phyloP scores from a whole-genome alignment of 1,140 invertebrate genomes.

The Maniola jurtina region DNA sequence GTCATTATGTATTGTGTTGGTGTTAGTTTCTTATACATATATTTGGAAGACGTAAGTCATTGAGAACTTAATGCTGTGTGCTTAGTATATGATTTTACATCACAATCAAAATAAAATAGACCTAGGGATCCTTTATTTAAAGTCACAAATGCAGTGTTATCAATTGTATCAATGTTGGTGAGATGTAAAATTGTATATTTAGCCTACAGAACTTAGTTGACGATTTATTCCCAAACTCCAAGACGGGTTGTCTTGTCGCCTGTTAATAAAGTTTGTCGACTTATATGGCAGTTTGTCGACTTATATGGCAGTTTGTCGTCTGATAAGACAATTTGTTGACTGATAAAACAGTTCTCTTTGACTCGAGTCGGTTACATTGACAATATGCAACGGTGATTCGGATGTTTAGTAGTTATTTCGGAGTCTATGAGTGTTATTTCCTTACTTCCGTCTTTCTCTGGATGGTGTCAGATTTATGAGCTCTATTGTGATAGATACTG shows the following conservation, averaged over 20 bases:
- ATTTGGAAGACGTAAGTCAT: slow-evolving; percentile 17
- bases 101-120: too few species aligned
- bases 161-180: too few species aligned
- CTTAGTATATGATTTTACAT: not conserved
- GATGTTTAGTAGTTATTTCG: slow-evolving; percentile 55
- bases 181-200: too few species aligned
- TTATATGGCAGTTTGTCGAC: too few species aligned
- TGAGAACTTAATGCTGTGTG: slow-evolving; percentile 2
- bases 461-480: slow-evolving; percentile 20
- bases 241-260: too few species aligned
- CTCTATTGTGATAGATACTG: not conserved
- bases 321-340: not conserved
- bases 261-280: too few species aligned
- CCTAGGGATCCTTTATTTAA: too few species aligned
- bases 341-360: slow-evolving; percentile 11
- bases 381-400: slow-evolving; percentile 66
- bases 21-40: slow-evolving; percentile 18
- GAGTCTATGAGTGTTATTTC: slow-evolving; percentile 61
- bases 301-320: not conserved
- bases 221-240: too few species aligned
- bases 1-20: slow-evolving; percentile 1
- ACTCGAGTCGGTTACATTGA: slow-evolving; percentile 52
- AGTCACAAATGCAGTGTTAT: too few species aligned
- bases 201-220: too few species aligned
- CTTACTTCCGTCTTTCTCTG: slow-evolving; percentile 25